Evolutionary conservation across 2,797 vertebrate species (phyloP), one percentile per base, ranked within the genome.

Genomic region (Mormyrops boulengeri): DNA sequence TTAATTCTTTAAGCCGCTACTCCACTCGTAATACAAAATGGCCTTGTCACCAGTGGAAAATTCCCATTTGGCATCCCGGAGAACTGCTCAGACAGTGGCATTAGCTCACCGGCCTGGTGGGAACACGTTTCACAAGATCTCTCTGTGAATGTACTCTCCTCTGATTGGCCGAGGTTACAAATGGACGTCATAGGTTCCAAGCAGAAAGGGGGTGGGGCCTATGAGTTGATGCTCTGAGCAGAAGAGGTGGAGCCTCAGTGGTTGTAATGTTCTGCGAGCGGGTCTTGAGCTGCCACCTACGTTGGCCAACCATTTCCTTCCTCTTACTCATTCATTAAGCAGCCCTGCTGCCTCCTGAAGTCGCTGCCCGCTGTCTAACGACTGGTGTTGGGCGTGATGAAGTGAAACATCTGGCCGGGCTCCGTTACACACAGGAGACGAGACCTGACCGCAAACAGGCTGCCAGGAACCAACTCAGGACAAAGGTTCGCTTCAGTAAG

Each of bases 271-370:
- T 8, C 38, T 80, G 73, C 8, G 34, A n/a, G 14, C 2, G 73
- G 38, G 73, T n/a, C 73, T 14, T n/a, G 73, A 89, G 60, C n/a
- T 88, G 0, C 82, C 87, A 89, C 52, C 91, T 57, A 90, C 30
- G 69, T n/a, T 85, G 30, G 80, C 91, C 88, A 92, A 89, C 92
- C 88, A 91, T 92, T 94, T 94, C 92, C 91, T 94, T 92, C 89
- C 91, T 88, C 88, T 52, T 91, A 91, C 88, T 92, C 90, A 91
- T 34, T 91, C 84, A 88, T 88, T 52, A 91, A 91, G 62, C 38
- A 52, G 14, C 69, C 90, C 91, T 60, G 52, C n/a, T 41, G 30
- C 9, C 47, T 47, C 85, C 62, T 38, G 17, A 55, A 11, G 77
- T 41, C 7, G n/a, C 49, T 44, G 62, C 12, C 47, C n/a, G 1